Evolutionary conservation across 2,113 vertebrate genomes (phyloP).

Genomic region (Ariopsis seemanni): DNA sequence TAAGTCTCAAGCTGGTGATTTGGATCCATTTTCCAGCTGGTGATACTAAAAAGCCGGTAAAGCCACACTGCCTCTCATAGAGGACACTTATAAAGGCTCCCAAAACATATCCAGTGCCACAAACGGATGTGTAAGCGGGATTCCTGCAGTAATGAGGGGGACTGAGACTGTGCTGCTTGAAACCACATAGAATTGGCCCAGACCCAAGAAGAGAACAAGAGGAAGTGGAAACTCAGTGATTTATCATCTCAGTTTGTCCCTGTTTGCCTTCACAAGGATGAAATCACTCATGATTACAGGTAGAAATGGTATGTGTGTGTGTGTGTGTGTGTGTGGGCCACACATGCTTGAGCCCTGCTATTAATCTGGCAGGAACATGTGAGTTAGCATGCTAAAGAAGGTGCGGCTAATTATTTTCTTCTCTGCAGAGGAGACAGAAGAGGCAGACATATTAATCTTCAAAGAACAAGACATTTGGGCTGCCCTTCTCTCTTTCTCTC

Average conservation of each 20-base stretch:
- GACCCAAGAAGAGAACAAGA: conserved; percentile 38
- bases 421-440: neutral
- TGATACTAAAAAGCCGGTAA: neutral
- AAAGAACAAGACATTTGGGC: conserved; percentile 24
- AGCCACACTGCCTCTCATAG: neutral
- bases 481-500: neutral
- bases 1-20: neutral
- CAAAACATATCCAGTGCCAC: conserved; percentile 16
- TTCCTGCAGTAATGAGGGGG: conserved; percentile 22
- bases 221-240: conserved; percentile 53
- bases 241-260: conserved; percentile 56
- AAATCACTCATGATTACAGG: conserved; percentile 63
- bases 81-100: conserved; percentile 28
- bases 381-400: conserved; percentile 32
- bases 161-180: conserved; percentile 26
- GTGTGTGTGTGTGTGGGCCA: conserved; percentile 11
- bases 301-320: conserved; percentile 53
- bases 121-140: conserved; percentile 23
- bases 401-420: conserved; percentile 17
- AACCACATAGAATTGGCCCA: conserved; percentile 26
- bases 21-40: neutral
- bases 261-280: conserved; percentile 55
- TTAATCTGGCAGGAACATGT: conserved; percentile 26
- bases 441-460: conserved; percentile 12
- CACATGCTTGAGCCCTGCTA: neutral